Evolutionary conservation across 2,888 invertebrate genomes (phyloP).

Genomic region (Andrena hattorfiana): DNA sequence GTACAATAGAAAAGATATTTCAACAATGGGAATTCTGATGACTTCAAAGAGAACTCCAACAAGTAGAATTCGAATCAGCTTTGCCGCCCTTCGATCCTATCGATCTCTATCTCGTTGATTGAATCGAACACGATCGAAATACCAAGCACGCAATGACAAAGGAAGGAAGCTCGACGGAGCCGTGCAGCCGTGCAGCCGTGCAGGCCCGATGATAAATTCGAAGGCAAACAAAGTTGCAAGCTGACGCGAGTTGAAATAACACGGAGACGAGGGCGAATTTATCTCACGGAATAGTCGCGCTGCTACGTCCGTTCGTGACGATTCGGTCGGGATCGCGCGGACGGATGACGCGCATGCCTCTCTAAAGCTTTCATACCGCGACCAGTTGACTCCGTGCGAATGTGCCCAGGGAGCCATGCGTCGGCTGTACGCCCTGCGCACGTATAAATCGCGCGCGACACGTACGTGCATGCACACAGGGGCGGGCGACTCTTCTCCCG

Average conservation of each 20-base stretch:
- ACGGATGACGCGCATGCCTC: slow-evolving; percentile 48
- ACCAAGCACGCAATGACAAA: background rate
- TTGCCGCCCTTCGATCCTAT: slow-evolving; percentile 3
- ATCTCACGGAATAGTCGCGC: slow-evolving; percentile 41
- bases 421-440: slow-evolving; percentile 3
- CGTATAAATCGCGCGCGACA: slow-evolving; percentile 22
- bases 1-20: background rate
- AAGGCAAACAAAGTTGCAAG: slow-evolving; percentile 6
- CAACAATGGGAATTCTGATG: background rate
- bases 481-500: slow-evolving; percentile 22
- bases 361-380: slow-evolving; percentile 39
- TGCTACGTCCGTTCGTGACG: slow-evolving; percentile 49
- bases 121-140: background rate
- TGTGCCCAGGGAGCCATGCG: slow-evolving; percentile 44
- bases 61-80: slow-evolving; percentile 19
- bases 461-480: slow-evolving; percentile 15
- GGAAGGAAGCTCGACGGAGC: background rate
- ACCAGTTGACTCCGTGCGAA: slow-evolving; percentile 29
- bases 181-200: background rate
- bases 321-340: slow-evolving; percentile 64
- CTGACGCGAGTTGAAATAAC: slow-evolving; percentile 24
- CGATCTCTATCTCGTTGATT: no score
- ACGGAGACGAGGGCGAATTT: slow-evolving; percentile 14
- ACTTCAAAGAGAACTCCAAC: background rate
- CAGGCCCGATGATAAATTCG: slow-evolving; percentile 30